Evolutionary conservation across 1,140 invertebrate species (phyloP).

Genomic region (Pentalonia nigronervosa): DNA sequence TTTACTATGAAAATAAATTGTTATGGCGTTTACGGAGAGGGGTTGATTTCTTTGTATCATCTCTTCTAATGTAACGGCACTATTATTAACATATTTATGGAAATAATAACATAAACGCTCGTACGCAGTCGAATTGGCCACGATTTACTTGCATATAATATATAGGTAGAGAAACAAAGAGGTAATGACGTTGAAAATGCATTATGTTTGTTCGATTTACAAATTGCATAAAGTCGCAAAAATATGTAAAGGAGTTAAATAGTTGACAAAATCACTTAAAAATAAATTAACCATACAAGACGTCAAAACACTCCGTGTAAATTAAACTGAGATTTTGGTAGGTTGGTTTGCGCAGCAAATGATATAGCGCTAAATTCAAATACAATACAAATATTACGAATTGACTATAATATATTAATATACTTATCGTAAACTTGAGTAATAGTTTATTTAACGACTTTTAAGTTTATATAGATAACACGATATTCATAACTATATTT

Average conservation of each 20-base stretch:
- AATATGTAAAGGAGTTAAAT: not conserved
- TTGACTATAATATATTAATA: not conserved
- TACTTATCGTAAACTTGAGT: not conserved
- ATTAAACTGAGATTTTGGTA: not conserved
- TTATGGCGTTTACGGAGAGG: too few species aligned
- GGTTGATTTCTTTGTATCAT: too few species aligned
- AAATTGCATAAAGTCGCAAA: too few species aligned
- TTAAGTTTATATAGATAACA: not conserved
- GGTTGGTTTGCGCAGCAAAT: not conserved
- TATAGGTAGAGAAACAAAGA: not conserved
- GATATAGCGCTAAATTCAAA: not conserved
- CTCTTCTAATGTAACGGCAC: too few species aligned
- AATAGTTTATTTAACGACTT: not conserved
- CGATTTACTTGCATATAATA: not conserved
- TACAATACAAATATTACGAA: not conserved
- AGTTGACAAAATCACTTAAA: not conserved
- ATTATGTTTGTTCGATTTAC: too few species aligned
- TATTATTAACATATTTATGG: too few species aligned
- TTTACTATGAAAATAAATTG: too few species aligned
- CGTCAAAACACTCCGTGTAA: too few species aligned
- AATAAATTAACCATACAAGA: not conserved
- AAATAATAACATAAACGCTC: not conserved
- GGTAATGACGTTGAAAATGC: too few species aligned
- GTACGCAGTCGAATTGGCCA: not conserved
- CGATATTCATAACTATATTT: not conserved